phyloP scores from a whole-genome alignment of 2,888 invertebrate genomes.

The Linnaemya tessellans region DNA sequence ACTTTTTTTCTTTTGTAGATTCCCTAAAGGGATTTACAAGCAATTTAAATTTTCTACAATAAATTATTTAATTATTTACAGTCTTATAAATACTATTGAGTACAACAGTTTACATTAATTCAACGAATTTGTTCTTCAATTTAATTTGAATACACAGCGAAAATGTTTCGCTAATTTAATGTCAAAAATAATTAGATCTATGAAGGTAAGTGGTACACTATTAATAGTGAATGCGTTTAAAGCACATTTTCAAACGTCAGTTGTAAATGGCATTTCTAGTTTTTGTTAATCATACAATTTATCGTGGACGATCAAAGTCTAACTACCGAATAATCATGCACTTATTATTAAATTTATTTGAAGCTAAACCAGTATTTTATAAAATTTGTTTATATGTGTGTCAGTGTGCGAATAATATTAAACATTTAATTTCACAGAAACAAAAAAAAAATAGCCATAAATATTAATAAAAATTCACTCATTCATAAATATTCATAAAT shows the following conservation, averaged over 20 bases:
- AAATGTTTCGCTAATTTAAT: too few species aligned
- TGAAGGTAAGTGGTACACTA: too few species aligned
- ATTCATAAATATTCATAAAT: slow-evolving; percentile 28
- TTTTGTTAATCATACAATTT: background rate
- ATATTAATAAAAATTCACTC: slow-evolving; percentile 10
- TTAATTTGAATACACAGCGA: too few species aligned
- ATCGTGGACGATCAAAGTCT: slow-evolving; percentile 26
- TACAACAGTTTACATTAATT: too few species aligned
- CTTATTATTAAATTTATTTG: background rate
- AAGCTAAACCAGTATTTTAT: background rate
- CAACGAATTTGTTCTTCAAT: too few species aligned
- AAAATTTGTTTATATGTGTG: background rate
- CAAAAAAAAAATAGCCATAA: background rate
- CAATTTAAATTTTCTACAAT: too few species aligned
- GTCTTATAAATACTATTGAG: too few species aligned
- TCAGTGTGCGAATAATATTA: slow-evolving; percentile 2
- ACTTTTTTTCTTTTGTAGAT: background rate
- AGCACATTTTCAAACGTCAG: background rate
- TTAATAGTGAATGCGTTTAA: background rate
- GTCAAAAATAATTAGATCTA: too few species aligned
- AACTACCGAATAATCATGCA: slow-evolving; percentile 20
- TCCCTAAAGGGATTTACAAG: background rate
- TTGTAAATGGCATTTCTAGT: background rate
- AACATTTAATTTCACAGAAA: slow-evolving; percentile 11
- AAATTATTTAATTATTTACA: too few species aligned